Percentiles rank a stretch among this genome's conserved stretches.
Conservation (phyloP, 1,140 invertebrate species). For the Frieseomelitta varia region DNA sequence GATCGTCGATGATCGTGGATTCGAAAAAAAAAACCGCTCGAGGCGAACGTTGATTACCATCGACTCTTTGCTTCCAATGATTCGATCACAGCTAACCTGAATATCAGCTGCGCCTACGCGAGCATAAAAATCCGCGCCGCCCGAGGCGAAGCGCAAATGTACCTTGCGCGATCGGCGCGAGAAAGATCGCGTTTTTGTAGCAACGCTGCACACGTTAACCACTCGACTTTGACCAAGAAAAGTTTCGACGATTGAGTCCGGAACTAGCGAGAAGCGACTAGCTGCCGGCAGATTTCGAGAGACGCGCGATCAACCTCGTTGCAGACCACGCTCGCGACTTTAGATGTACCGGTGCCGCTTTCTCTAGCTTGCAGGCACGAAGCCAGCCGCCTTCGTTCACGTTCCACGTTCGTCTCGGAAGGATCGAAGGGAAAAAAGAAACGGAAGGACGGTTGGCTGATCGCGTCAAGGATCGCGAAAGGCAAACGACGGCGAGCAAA, state of each 20-base stretch:
- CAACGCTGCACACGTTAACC: too few species aligned
- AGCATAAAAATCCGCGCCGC: not conserved
- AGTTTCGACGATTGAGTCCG: not conserved
- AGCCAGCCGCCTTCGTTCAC: conserved; percentile 18
- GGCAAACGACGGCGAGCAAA: too few species aligned
- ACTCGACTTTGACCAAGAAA: not conserved
- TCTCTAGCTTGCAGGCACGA: conserved; percentile 31
- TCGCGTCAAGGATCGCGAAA: not conserved
- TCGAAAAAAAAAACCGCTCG: conserved; percentile 14
- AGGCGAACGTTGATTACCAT: conserved; percentile 6
- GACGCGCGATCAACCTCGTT: conserved; percentile 15
- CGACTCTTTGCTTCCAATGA: conserved; percentile 36
- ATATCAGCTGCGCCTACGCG: conserved; percentile 18
- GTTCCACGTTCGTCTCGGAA: not conserved
- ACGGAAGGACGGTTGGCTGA: not conserved
- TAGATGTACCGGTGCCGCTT: conserved; percentile 21
- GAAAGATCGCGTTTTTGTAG: not conserved
- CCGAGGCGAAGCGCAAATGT: not conserved
- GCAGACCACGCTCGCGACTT: not conserved
- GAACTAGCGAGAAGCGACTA: not conserved
- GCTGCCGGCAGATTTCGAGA: too few species aligned
- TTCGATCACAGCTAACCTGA: conserved; percentile 30
- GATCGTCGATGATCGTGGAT: conserved; percentile 14
- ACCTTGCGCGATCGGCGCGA: not conserved
- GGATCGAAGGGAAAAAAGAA: not conserved